Conservation (phyloP, 2,113 vertebrate genomes). For the Tylochromis polylepis region DNA sequence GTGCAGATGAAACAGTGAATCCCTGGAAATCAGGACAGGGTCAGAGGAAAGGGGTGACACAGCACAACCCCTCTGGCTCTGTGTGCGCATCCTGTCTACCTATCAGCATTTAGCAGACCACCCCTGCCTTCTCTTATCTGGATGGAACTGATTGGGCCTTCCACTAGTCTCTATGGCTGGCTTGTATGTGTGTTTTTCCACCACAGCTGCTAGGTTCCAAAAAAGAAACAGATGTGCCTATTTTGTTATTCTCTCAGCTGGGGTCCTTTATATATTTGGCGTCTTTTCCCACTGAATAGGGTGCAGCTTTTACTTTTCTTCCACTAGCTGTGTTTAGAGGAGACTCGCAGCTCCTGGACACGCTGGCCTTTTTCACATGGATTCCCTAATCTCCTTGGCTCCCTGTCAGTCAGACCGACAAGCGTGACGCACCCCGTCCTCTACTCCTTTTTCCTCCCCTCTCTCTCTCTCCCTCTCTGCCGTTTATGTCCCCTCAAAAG, state of each 20-base stretch:
- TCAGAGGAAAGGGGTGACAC: slow-evolving; percentile 26
- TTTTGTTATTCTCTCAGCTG: neutral
- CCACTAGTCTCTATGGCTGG: slow-evolving; percentile 25
- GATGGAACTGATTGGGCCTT: slow-evolving; percentile 33
- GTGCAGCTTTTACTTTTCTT: neutral
- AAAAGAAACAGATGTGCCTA: slow-evolving; percentile 4
- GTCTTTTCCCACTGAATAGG: neutral
- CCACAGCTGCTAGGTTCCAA: neutral
- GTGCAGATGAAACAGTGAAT: slow-evolving; percentile 15
- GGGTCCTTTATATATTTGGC: neutral
- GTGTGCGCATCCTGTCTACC: slow-evolving; percentile 31
- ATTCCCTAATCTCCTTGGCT: slow-evolving; percentile 25
- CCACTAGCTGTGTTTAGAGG: neutral
- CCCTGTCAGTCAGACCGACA: slow-evolving; percentile 33
- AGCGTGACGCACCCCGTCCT: neutral
- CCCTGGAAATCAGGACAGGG: slow-evolving; percentile 27
- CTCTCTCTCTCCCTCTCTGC: neutral
- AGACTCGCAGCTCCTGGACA: slow-evolving; percentile 12
- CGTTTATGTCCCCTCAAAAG: slow-evolving; percentile 1
- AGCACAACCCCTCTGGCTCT: neutral
- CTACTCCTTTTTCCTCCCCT: neutral
- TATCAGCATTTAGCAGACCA: slow-evolving; percentile 56
- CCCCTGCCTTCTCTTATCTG: slow-evolving; percentile 47
- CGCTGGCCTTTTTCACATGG: neutral
- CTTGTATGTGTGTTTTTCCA: neutral